Percentiles rank a stretch among this genome's conserved stretches.
phyloP scores from a whole-genome alignment of 2,113 vertebrate genomes.

The Orthonyx spaldingii region DNA sequence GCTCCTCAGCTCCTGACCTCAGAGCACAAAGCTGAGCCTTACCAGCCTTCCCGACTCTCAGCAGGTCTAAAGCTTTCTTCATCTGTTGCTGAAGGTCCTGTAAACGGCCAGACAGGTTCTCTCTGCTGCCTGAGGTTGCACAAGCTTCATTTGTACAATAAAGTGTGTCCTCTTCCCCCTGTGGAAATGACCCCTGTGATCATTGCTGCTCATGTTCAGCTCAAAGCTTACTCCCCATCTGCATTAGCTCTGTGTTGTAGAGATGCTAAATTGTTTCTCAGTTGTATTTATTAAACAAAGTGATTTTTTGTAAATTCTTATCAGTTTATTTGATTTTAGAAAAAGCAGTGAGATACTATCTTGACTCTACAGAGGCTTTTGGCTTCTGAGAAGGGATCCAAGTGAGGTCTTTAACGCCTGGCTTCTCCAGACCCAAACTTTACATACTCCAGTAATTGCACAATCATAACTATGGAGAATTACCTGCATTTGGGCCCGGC shows the following conservation, averaged over 20 bases:
- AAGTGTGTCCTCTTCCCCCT: constrained; percentile 64
- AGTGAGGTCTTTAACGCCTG: not conserved
- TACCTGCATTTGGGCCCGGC: constrained; percentile 68
- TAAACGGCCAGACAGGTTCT: constrained; percentile 14
- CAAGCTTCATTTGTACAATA: constrained; percentile 59
- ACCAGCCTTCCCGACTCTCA: constrained; percentile 56
- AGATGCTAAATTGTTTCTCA: not conserved
- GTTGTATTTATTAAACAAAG: not conserved
- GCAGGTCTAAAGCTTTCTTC: constrained; percentile 23
- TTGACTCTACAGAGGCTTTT: not conserved
- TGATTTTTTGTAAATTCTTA: not conserved
- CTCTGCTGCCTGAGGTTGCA: constrained; percentile 1
- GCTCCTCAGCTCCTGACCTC: not conserved
- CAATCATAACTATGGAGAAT: not conserved
- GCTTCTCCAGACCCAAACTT: not conserved
- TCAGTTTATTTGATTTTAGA: not conserved
- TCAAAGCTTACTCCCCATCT: not conserved
- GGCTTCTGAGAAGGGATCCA: not conserved
- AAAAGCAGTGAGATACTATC: not conserved
- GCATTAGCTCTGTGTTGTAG: not conserved
- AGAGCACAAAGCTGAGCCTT: constrained; percentile 10
- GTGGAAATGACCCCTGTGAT: constrained; percentile 27
- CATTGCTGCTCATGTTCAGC: not conserved
- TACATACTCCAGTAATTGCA: not conserved
- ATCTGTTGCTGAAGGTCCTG: constrained; percentile 44